Percentiles rank a stretch among this genome's conserved stretches.
Evolutionary conservation across 2,888 invertebrate genomes (phyloP).

Genomic region (Belgica antarctica): DNA sequence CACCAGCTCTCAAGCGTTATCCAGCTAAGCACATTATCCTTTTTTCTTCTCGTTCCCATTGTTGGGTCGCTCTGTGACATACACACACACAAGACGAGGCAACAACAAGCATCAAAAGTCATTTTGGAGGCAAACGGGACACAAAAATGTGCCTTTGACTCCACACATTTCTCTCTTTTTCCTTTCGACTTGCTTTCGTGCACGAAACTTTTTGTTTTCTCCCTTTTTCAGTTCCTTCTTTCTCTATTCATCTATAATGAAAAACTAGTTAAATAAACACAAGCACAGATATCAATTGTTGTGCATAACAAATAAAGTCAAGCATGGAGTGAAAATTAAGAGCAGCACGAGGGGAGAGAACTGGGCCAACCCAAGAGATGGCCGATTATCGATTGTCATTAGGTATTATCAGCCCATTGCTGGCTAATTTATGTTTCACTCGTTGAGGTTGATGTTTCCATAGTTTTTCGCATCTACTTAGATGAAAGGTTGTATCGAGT

Average conservation of each 20-base stretch:
- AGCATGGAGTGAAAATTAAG: neutral
- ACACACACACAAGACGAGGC: conserved; percentile 7
- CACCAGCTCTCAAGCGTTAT: neutral
- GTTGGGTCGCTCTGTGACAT: neutral
- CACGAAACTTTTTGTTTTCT: conserved; percentile 8
- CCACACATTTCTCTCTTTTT: no score
- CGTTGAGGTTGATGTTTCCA: no score
- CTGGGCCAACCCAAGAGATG: neutral
- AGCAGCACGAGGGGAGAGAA: no score
- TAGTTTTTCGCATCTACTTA: no score
- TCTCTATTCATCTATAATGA: conserved; percentile 17
- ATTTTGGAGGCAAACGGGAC: neutral
- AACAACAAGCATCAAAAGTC: neutral
- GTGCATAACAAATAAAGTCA: conserved; percentile 13
- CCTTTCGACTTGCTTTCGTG: neutral
- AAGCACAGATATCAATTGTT: conserved; percentile 7
- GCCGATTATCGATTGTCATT: conserved; percentile 18
- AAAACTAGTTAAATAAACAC: conserved; percentile 28
- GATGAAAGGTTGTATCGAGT: no score
- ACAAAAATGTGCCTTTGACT: conserved; percentile 22
- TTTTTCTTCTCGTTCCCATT: conserved; percentile 25
- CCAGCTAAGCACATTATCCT: neutral
- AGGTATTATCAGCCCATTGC: conserved; percentile 13
- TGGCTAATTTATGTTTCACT: conserved; percentile 1
- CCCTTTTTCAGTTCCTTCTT: neutral